Conservation (phyloP, 2,113 vertebrate species). For the Ictidomys tridecemlineatus region DNA sequence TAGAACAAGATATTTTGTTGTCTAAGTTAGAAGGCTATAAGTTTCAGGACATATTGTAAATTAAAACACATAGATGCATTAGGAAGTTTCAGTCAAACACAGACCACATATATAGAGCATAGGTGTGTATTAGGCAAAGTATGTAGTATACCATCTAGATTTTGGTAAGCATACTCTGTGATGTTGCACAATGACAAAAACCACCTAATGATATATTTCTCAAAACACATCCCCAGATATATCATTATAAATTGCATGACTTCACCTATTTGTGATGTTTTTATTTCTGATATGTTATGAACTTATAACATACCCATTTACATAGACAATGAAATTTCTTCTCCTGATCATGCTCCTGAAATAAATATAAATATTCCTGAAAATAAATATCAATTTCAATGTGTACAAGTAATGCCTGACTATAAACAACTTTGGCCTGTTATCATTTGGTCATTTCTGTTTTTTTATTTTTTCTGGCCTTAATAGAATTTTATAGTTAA, state of each 20-base stretch:
- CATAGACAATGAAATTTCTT: neutral
- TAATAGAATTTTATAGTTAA: neutral
- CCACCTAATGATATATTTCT: neutral
- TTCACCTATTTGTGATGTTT: neutral
- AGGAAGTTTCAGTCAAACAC: neutral
- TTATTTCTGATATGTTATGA: neutral
- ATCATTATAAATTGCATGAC: neutral
- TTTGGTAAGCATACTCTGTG: neutral
- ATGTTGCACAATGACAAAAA: neutral
- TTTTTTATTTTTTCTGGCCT: neutral
- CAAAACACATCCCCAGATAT: neutral
- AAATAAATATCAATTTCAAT: neutral
- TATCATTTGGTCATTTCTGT: neutral
- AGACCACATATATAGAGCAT: neutral
- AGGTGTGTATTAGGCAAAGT: neutral
- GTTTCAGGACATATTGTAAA: neutral
- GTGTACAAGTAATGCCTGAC: neutral
- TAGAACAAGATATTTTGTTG: neutral
- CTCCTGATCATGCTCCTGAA: neutral
- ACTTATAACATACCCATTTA: neutral
- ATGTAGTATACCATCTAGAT: neutral
- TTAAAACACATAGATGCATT: neutral
- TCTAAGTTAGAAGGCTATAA: neutral
- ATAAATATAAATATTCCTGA: neutral
- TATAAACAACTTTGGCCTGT: neutral